Evolutionary conservation across 2,113 vertebrate genomes (phyloP), one percentile per base, ranked within the genome.

Genomic region (Cryptomyrus ogoouensis): DNA sequence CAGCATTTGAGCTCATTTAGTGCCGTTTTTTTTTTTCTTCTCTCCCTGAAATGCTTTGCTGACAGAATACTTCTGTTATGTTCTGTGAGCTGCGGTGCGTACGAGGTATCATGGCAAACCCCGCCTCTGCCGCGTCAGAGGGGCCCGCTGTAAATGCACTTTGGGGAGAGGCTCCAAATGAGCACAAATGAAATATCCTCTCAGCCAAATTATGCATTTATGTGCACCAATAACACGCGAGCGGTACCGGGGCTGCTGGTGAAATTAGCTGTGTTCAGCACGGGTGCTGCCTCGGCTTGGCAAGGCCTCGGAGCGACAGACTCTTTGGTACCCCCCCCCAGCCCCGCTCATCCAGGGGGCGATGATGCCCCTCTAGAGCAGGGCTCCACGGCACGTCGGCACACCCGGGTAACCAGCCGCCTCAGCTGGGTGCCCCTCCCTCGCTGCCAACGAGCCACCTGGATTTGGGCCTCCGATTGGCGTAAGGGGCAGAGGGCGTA

Each of bases 121-220:
- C 35, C 35, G 35, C 56, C 39, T 3, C 49, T 53, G n/a, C 49
- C 4, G 15, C 12, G 49, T 66, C 87, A 66, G 87, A 46, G 24
- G 39, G 19, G 47, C 24, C 52, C 3, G 52, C 53, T 3, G 87
- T 46, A 88, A 88, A 88, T 44, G 87, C 39, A 66, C 87, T 88
- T 87, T 31, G 24, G 87, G 87, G 56, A 62, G 56, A 66, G 2
- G 21, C 49, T 87, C 87, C 56, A 88, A 88, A 88, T 88, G 87
- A 66, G 39, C 19, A 39, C 87, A 88, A 88, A 88, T 88, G 87
- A 88, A 88, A 88, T 66, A 88, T 88, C 87, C 35, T 66, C 87
- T 88, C 87, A 88, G 87, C 87, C 87, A 88, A 88, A 88, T 88
- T 58, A 62, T 88, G 87, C 87, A 66, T 88, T 88, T 88, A 88